Evolutionary conservation across 2,113 vertebrate genomes (phyloP).

Genomic region (Labeo catla): DNA sequence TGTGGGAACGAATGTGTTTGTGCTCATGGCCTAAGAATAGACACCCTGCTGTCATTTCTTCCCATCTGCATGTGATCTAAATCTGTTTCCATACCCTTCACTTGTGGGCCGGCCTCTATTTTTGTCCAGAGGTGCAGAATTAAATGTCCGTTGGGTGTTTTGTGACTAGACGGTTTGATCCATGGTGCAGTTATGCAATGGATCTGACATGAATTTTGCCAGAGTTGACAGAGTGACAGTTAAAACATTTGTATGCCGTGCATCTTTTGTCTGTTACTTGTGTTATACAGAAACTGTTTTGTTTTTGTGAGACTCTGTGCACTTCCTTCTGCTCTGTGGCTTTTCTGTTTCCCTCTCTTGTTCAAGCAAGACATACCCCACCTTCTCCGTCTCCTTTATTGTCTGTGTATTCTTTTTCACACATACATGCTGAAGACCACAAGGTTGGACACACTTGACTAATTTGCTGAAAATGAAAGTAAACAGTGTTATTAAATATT

Average conservation of each 20-base stretch:
- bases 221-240: background rate
- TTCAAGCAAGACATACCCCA: background rate
- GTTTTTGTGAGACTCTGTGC: background rate
- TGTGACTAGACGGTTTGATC: background rate
- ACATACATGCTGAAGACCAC: conserved; percentile 40
- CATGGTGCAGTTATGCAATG: background rate
- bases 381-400: conserved; percentile 4
- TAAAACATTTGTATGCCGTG: background rate
- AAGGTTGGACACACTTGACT: background rate
- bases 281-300: background rate
- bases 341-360: conserved; percentile 26
- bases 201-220: background rate
- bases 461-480: background rate
- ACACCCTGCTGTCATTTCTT: conserved; percentile 24
- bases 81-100: conserved; percentile 21
- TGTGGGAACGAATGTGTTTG: conserved; percentile 24
- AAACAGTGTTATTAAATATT: background rate
- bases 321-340: conserved; percentile 44
- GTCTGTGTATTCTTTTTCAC: background rate
- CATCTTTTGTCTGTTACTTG: background rate
- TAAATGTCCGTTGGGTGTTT: background rate
- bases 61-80: conserved; percentile 6
- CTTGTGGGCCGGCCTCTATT: conserved; percentile 31
- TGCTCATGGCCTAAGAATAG: conserved; percentile 12
- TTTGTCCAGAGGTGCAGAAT: background rate